phyloP scores from a whole-genome alignment of 2,888 invertebrate species.

The Argynnis bischoffii region DNA sequence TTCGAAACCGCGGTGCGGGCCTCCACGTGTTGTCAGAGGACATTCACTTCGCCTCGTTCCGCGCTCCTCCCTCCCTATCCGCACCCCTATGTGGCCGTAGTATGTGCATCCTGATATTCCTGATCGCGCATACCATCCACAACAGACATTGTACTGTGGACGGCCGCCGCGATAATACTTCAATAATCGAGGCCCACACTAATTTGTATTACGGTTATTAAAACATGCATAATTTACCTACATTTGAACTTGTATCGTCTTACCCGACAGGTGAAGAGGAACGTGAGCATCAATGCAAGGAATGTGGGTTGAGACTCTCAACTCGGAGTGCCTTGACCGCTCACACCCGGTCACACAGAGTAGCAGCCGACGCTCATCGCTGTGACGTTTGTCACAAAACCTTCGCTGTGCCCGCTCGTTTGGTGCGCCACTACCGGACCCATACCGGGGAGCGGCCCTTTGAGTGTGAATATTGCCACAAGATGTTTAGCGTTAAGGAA shows the following conservation, averaged over 20 bases:
- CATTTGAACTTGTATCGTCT: slow-evolving; percentile 56
- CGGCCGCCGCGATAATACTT: slow-evolving; percentile 59
- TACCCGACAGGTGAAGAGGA: slow-evolving; percentile 79
- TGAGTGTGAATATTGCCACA: slow-evolving; percentile 95
- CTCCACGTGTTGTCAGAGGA: slow-evolving; percentile 74
- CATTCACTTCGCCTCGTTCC: slow-evolving; percentile 71
- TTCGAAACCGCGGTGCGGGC: slow-evolving; percentile 73
- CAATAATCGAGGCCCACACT: slow-evolving; percentile 38
- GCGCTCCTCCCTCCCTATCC: slow-evolving; percentile 58
- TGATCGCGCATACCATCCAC: slow-evolving; percentile 74
- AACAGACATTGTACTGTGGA: slow-evolving; percentile 72
- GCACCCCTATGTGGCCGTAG: slow-evolving; percentile 61
- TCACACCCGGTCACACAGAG: slow-evolving; percentile 81
- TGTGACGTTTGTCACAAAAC: slow-evolving; percentile 96
- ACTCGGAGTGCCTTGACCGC: slow-evolving; percentile 90
- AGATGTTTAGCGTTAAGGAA: slow-evolving; percentile 96
- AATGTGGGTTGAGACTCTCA: slow-evolving; percentile 88
- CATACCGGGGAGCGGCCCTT: slow-evolving; percentile 96
- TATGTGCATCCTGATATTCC: slow-evolving; percentile 78
- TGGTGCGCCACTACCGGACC: slow-evolving; percentile 92
- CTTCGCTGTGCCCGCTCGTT: slow-evolving; percentile 93
- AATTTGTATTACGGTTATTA: slow-evolving; percentile 18
- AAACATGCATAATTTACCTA: slow-evolving; percentile 23
- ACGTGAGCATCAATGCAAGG: slow-evolving; percentile 83
- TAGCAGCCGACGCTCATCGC: slow-evolving; percentile 88